Conservation (phyloP, 2,888 invertebrate genomes). For the Siphonodentalium dalli region DNA sequence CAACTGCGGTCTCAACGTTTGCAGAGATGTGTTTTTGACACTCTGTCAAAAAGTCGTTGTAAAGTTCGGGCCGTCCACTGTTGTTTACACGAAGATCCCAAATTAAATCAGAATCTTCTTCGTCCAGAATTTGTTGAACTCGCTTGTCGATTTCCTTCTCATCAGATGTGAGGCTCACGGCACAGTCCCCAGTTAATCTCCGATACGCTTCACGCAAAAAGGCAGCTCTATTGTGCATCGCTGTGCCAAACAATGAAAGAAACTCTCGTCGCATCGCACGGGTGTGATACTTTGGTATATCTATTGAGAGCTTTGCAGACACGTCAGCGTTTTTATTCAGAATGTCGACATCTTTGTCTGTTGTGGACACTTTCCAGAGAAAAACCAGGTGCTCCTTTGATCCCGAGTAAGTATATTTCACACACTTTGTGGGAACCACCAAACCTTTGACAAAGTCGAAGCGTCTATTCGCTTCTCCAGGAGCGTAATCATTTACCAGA, state of each 20-base stretch:
- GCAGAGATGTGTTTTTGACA: neutral
- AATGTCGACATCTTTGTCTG: neutral
- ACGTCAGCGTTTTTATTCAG: constrained; percentile 5
- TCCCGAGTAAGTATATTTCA: constrained; percentile 14
- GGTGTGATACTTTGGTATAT: constrained; percentile 1
- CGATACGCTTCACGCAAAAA: constrained; percentile 11
- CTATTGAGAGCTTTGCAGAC: neutral
- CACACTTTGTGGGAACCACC: constrained; percentile 14
- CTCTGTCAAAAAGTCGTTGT: neutral
- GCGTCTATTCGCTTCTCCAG: constrained; percentile 13
- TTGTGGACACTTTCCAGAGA: constrained; percentile 4
- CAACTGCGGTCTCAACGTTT: neutral
- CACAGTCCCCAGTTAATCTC: constrained; percentile 11
- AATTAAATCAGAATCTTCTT: neutral
- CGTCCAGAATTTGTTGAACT: neutral
- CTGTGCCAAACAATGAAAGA: constrained; percentile 2
- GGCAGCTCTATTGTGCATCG: neutral
- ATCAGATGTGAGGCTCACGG: constrained; percentile 1
- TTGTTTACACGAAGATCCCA: constrained; percentile 1
- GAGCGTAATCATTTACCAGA: constrained; percentile 8
- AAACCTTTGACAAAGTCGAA: constrained; percentile 12
- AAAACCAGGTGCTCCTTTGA: constrained; percentile 14
- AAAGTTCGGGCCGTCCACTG: neutral
- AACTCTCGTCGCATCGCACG: constrained; percentile 5
- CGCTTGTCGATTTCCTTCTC: constrained; percentile 3